These are phyloP conservation scores for Phacellophora camtschatica DNA, from an alignment of 30 jellyfish, hydroid and myxozoan species.

Conservation along the genomic window DNA sequence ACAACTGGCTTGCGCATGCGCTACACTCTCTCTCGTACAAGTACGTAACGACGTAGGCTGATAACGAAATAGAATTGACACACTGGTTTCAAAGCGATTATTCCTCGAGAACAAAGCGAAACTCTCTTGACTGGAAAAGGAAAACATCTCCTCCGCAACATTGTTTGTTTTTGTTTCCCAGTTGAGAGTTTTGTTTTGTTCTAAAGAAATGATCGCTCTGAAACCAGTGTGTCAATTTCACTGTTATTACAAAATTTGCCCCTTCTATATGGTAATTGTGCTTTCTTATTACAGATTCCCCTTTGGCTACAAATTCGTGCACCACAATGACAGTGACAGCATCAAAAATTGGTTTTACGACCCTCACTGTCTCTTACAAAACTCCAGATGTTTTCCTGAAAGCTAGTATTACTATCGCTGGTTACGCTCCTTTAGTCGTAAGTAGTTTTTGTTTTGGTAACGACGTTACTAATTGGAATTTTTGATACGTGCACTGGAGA, in stretches of 20 bases:
- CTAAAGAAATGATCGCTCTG: too few relatives aligned
- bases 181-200: neutral
- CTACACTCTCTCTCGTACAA: too few relatives aligned
- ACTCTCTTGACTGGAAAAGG: too few relatives aligned
- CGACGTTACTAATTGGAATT: too few relatives aligned
- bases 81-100: too few relatives aligned
- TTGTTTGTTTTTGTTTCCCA: neutral
- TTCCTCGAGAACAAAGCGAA: too few relatives aligned
- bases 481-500: neutral
- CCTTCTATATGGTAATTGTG: neutral
- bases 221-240: too few relatives aligned
- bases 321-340: slow-evolving; percentile 61
- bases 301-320: slow-evolving; percentile 66
- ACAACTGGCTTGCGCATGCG: too few relatives aligned
- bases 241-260: too few relatives aligned
- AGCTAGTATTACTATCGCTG: slow-evolving; percentile 79
- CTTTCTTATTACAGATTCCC: neutral
- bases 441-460: too few relatives aligned
- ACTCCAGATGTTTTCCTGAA: slow-evolving; percentile 41
- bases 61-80: too few relatives aligned
- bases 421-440: slow-evolving; percentile 78
- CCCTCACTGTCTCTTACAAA: slow-evolving; percentile 73
- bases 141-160: neutral
- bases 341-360: slow-evolving; percentile 70
- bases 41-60: too few relatives aligned